phyloP scores from a whole-genome alignment of 2,113 vertebrate genomes.

The Lasiurus borealis region DNA sequence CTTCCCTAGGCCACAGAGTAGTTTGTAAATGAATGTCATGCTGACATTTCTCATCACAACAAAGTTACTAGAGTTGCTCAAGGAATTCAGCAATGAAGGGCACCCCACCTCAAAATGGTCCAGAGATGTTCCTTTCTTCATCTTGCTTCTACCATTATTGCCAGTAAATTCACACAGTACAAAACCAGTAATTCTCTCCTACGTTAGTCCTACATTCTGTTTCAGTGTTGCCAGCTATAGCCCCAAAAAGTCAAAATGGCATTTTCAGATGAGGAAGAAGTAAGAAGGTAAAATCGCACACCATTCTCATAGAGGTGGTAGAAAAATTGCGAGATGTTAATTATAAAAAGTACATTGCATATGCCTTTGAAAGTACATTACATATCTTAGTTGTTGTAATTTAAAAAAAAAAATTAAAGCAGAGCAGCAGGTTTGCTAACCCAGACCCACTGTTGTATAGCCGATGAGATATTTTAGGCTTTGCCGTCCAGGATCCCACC shows the following conservation, averaged over 20 bases:
- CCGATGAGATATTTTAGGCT: neutral
- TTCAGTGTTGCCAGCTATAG: neutral
- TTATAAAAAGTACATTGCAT: conserved; percentile 2
- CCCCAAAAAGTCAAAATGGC: neutral
- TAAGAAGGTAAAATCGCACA: conserved; percentile 1
- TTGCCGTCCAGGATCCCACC: neutral
- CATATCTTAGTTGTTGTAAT: neutral
- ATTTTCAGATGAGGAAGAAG: conserved; percentile 45
- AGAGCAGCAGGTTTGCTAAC: neutral
- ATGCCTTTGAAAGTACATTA: neutral
- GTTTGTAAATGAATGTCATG: neutral
- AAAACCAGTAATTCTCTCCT: neutral
- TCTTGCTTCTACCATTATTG: neutral
- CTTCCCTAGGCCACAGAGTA: neutral
- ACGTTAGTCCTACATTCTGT: neutral
- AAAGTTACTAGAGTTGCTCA: neutral
- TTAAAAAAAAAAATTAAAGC: neutral
- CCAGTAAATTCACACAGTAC: neutral
- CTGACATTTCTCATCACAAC: neutral
- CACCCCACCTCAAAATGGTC: rapidly evolving
- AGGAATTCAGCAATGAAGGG: neutral
- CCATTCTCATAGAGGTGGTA: neutral
- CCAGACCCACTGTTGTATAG: neutral
- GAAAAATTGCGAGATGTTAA: neutral
- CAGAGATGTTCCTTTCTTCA: neutral